A percentile compares a stretch with the other conserved stretches of the same genome.
Evolutionary conservation across 2,113 vertebrate species (phyloP).

Genomic region (Rallus limicola): DNA sequence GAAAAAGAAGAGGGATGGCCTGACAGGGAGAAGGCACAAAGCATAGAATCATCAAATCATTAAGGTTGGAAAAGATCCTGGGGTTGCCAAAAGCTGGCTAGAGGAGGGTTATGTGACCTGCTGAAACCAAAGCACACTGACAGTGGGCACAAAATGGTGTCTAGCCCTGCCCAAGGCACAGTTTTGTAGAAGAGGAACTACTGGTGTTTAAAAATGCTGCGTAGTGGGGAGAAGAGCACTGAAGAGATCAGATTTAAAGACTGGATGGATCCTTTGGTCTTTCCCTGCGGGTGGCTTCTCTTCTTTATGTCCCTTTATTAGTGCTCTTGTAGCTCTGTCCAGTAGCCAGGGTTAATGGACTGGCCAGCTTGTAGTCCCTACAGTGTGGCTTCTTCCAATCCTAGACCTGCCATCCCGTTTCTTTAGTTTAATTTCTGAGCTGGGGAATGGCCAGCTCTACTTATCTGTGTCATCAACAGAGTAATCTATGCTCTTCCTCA

Average conservation of each 20-base stretch:
- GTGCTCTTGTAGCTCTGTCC: background rate
- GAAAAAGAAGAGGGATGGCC: background rate
- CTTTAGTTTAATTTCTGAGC: background rate
- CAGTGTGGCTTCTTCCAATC: background rate
- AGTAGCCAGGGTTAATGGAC: background rate
- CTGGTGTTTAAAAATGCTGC: background rate
- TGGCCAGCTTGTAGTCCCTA: background rate
- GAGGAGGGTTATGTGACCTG: background rate
- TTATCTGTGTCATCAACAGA: constrained; percentile 53
- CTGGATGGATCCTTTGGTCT: background rate
- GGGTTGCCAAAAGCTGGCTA: background rate
- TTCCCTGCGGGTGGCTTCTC: background rate
- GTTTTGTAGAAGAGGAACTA: background rate
- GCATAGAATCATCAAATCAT: too few relatives aligned
- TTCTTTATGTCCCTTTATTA: background rate
- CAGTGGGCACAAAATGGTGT: background rate
- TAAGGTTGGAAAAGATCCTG: background rate
- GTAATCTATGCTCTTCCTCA: constrained; percentile 30
- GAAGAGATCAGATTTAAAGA: background rate
- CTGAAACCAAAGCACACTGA: background rate
- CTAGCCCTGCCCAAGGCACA: background rate
- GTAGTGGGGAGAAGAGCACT: background rate
- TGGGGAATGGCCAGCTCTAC: background rate
- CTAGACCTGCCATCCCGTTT: background rate
- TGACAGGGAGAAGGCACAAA: background rate